Evolutionary conservation across 2,888 invertebrate genomes (phyloP), one percentile per base, ranked within the genome.

Genomic region (Carabus problematicus): DNA sequence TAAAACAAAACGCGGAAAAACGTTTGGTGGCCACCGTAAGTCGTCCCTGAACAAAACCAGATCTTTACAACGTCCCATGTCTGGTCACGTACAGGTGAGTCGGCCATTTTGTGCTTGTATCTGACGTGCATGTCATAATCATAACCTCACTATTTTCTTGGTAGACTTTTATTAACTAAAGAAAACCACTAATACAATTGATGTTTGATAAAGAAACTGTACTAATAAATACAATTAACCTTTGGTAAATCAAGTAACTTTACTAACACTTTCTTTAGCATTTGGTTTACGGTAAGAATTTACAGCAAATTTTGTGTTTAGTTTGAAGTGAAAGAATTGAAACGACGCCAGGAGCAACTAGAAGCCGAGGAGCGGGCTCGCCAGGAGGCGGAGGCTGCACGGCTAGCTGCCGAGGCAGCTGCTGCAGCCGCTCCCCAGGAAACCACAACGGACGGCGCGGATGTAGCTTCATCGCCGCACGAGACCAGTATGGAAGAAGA

Each of bases 281-380:
- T n/a, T n/a, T n/a, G n/a, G n/a, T n/a, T n/a, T n/a, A n/a, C n/a
- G n/a, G n/a, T n/a, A n/a, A n/a, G n/a, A n/a, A n/a, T n/a, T n/a
- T n/a, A 29, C 29, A 29, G 29, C 6, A 6, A 29, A 29, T 29
- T 29, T 29, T 29, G 29, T 29, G 29, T 29, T 29, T 29, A 98
- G 97, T 97, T 94, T 86, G 98, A 98, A 87, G 88, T 98, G 85
- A 95, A 95, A 84, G 97, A 98, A 85, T 88, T 95, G 85, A 94
- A 94, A 84, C 88, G 94, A 77, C 88, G 93, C 73, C 91, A 94
- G 81, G 87, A 88, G 77, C 86, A 87, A 75, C 85, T 86, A 70
- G 89, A 88, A 76, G 88, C 88, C 71, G 86, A 87, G 72, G 88
- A 88, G 74, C 83, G 85, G 73, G 85, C 85, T 64, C 83, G 86